Conservation (phyloP, 2,113 vertebrate species). For the Euleptes europaea region DNA sequence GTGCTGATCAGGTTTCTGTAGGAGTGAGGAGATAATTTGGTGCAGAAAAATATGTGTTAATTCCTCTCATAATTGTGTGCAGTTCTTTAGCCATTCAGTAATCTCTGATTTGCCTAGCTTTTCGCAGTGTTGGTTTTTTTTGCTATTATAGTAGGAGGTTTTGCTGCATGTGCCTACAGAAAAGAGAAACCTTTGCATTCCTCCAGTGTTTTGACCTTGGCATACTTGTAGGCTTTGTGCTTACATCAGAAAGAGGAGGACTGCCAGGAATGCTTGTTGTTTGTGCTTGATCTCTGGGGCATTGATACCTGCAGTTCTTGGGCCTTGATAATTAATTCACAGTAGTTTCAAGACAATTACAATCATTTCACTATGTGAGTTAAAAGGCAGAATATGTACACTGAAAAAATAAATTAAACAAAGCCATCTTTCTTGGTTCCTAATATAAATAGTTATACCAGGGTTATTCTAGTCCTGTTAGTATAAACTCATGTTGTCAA, state of each 20-base stretch:
- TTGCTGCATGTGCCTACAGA: conserved; percentile 54
- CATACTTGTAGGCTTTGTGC: conserved; percentile 57
- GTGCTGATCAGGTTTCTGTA: not conserved
- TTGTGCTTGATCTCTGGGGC: conserved; percentile 65
- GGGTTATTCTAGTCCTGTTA: too few species aligned
- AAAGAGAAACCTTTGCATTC: conserved; percentile 57
- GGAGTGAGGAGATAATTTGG: conserved; percentile 15
- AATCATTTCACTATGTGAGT: not conserved
- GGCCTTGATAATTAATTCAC: conserved; percentile 66
- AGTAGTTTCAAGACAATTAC: conserved; percentile 24
- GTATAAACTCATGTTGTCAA: too few species aligned
- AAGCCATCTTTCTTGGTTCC: too few species aligned
- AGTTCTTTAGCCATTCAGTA: conserved; percentile 33
- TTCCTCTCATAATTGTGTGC: conserved; percentile 50
- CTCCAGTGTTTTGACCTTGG: conserved; percentile 60
- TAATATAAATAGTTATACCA: too few species aligned
- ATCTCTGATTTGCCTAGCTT: conserved; percentile 29
- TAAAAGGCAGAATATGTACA: too few species aligned
- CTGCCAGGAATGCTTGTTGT: conserved; percentile 65
- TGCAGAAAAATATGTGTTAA: conserved; percentile 40
- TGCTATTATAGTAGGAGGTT: conserved; percentile 35
- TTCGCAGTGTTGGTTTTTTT: conserved; percentile 38
- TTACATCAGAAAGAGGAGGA: conserved; percentile 55
- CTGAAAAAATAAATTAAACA: too few species aligned
- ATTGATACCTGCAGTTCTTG: conserved; percentile 66